These are phyloP conservation scores for Argentina silus DNA, from an alignment of 2,797 vertebrate genomes.

Conservation along the genomic window DNA sequence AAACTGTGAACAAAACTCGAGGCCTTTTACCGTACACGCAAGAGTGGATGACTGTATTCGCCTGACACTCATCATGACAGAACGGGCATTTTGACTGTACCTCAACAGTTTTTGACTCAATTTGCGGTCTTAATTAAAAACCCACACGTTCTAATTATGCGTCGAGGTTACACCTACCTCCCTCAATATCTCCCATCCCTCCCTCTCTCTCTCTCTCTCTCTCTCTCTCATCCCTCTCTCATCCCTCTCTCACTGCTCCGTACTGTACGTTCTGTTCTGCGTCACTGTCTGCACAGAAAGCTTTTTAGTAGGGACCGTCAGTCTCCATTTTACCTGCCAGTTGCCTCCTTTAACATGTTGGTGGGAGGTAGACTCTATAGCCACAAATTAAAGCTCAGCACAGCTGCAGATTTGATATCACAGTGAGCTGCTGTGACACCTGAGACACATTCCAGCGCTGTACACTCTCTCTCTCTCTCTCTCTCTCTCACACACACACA, in stretches of 20 bases:
- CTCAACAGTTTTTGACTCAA: slow-evolving; percentile 26
- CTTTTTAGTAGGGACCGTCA: too few species aligned
- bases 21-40: too few species aligned
- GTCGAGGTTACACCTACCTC: slow-evolving; percentile 11
- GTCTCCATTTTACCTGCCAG: too few species aligned
- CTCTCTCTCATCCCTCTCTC: neutral
- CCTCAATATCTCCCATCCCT: neutral
- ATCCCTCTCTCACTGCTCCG: neutral
- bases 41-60: too few species aligned
- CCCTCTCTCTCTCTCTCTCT: neutral
- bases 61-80: neutral
- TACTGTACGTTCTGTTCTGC: neutral
- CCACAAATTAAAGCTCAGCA: too few species aligned
- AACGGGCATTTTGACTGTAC: neutral
- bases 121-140: slow-evolving; percentile 41
- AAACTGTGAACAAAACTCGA: too few species aligned
- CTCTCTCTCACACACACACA: slow-evolving; percentile 11
- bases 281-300: neutral
- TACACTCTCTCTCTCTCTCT: neutral
- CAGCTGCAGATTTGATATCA: too few species aligned
- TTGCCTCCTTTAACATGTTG: too few species aligned
- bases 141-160: slow-evolving; percentile 46
- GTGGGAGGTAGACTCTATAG: too few species aligned
- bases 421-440: neutral
- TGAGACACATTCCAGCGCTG: neutral